Evolutionary conservation across 2,888 invertebrate genomes (phyloP).

Genomic region (Temnothorax rugatulus): DNA sequence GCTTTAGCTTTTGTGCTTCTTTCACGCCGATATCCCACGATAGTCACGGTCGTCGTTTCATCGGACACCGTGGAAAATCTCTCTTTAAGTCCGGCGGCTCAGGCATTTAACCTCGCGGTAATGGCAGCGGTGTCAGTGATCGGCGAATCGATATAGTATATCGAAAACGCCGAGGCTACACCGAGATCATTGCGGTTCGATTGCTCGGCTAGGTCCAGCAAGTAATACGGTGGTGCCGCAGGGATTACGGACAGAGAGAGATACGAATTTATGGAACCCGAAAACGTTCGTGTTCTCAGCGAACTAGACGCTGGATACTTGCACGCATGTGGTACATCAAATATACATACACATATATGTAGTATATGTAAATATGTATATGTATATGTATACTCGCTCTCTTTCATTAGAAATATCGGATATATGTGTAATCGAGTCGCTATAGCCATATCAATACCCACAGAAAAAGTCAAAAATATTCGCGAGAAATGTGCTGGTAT

Average conservation of each 20-base stretch:
- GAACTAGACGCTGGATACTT: slow-evolving; percentile 18
- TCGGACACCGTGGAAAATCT: slow-evolving; percentile 62
- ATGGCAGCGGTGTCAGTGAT: slow-evolving; percentile 65
- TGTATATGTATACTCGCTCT: background rate
- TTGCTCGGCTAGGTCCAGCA: slow-evolving; percentile 67
- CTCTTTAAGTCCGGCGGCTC: slow-evolving; percentile 71
- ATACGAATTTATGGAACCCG: slow-evolving; percentile 73
- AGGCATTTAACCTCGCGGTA: slow-evolving; percentile 68
- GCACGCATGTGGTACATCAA: background rate
- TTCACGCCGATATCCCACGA: slow-evolving; percentile 37
- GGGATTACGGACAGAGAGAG: slow-evolving; percentile 68
- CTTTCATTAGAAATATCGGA: slow-evolving; percentile 57
- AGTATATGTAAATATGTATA: background rate
- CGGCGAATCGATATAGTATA: slow-evolving; percentile 68
- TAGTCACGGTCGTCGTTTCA: slow-evolving; percentile 50
- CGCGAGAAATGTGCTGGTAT: slow-evolving; percentile 36
- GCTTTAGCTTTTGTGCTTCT: slow-evolving; percentile 55
- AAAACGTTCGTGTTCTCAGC: slow-evolving; percentile 64
- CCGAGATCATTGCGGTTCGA: slow-evolving; percentile 72
- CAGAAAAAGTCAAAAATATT: slow-evolving; percentile 52
- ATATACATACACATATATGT: background rate
- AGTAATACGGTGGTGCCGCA: slow-evolving; percentile 70
- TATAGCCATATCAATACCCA: slow-evolving; percentile 26
- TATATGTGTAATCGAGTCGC: slow-evolving; percentile 22
- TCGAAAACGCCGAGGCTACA: slow-evolving; percentile 55